Percentiles rank a stretch among this genome's conserved stretches.
These are phyloP conservation scores for Ashinkailepas kermadecensis DNA, from an alignment of 2,888 invertebrate species.

Conservation along the genomic window DNA sequence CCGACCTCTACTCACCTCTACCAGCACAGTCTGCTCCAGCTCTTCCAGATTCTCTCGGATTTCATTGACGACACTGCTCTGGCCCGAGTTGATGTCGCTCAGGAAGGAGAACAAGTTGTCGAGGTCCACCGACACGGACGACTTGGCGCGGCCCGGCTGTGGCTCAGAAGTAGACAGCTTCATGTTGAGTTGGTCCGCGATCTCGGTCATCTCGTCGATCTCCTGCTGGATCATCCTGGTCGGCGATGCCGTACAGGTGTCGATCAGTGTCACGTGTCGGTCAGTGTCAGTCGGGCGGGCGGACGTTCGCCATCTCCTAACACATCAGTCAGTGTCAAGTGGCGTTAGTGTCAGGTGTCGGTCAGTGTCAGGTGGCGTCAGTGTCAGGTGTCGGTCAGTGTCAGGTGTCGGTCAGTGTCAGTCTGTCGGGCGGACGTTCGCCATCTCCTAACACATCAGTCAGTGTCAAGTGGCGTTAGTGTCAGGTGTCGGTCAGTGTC, in stretches of 20 bases:
- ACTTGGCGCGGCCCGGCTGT: conserved; percentile 43
- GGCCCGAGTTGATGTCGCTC: conserved; percentile 61
- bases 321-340: too few species aligned
- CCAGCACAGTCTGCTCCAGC: conserved; percentile 70
- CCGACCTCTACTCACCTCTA: conserved; percentile 52
- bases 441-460: too few species aligned
- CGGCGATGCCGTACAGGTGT: background rate
- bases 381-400: too few species aligned
- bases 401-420: too few species aligned
- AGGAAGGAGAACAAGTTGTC: conserved; percentile 85
- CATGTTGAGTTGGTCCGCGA: conserved; percentile 62
- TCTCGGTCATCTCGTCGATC: conserved; percentile 60
- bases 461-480: too few species aligned
- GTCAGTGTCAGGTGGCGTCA: too few species aligned
- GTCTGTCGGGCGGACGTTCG: too few species aligned
- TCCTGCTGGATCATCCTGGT: conserved; percentile 35
- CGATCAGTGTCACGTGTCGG: too few species aligned
- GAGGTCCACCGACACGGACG: conserved; percentile 54
- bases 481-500: too few species aligned
- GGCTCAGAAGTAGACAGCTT: conserved; percentile 52
- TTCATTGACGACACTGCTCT: conserved; percentile 65
- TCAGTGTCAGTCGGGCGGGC: too few species aligned
- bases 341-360: too few species aligned
- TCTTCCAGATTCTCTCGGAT: conserved; percentile 77
- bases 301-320: too few species aligned